Evolutionary conservation across 2,113 vertebrate species (phyloP).

Genomic region (Hypanus sabinus): DNA sequence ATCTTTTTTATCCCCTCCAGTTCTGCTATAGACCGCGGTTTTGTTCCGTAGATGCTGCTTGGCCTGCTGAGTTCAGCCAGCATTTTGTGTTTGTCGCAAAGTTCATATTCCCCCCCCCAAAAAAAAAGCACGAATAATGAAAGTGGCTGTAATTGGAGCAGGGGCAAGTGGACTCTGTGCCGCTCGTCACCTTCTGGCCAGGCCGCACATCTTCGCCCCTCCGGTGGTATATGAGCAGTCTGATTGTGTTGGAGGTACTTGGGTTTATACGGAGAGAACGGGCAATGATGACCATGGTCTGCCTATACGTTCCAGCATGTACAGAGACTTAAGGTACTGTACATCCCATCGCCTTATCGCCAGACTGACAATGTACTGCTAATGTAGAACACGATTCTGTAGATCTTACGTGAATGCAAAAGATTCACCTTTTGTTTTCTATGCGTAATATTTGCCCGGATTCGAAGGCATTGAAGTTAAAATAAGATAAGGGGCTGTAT

Average conservation of each 20-base stretch:
- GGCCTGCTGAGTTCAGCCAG: too few relatives aligned
- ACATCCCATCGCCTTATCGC: neutral
- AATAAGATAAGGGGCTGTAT: neutral
- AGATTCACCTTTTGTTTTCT: neutral
- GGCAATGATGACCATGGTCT: conserved; percentile 41
- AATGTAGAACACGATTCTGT: neutral
- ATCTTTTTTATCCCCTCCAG: too few relatives aligned
- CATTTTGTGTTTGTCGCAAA: too few relatives aligned
- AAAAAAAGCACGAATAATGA: neutral
- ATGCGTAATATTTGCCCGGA: too few relatives aligned
- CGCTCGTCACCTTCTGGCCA: conserved; percentile 57
- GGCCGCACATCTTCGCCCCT: conserved; percentile 46
- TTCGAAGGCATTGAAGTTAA: neutral
- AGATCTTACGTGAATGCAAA: neutral
- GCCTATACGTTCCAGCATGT: conserved; percentile 65
- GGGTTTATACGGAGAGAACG: conserved; percentile 58
- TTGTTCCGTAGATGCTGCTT: too few relatives aligned
- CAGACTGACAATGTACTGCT: neutral
- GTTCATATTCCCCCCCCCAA: too few relatives aligned
- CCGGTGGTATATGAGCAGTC: conserved; percentile 61
- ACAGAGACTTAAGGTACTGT: conserved; percentile 54
- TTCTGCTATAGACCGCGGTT: too few relatives aligned
- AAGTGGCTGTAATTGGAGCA: conserved; percentile 59
- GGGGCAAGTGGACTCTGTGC: conserved; percentile 62
- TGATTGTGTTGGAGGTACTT: conserved; percentile 58